These are phyloP conservation scores for Phyto melanocephala DNA, from an alignment of 2,888 invertebrate genomes.

Conservation along the genomic window DNA sequence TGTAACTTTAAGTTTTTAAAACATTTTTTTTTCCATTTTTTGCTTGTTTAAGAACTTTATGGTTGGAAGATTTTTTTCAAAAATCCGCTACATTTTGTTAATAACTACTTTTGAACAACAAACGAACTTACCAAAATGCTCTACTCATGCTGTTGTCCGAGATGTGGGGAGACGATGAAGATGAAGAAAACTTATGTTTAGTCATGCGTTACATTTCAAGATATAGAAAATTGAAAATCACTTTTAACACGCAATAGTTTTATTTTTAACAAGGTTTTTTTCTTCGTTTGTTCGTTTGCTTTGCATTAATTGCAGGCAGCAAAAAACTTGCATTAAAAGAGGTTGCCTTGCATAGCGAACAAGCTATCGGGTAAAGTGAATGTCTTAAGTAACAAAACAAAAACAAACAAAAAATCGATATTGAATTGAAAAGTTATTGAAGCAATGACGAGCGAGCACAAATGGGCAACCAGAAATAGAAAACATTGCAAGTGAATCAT, in stretches of 20 bases:
- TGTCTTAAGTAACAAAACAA: slow-evolving; percentile 33
- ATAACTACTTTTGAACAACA: slow-evolving; percentile 10
- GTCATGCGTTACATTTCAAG: slow-evolving; percentile 61
- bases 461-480: neutral
- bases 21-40: slow-evolving; percentile 15
- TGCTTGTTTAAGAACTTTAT: slow-evolving; percentile 58
- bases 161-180: neutral
- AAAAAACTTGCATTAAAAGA: slow-evolving; percentile 17
- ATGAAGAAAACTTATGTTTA: slow-evolving; percentile 39
- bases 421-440: slow-evolving; percentile 34
- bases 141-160: slow-evolving; percentile 38
- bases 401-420: neutral
- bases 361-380: slow-evolving; percentile 55
- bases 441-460: slow-evolving; percentile 11
- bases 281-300: neutral
- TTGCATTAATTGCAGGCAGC: neutral
- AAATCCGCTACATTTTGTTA: slow-evolving; percentile 45
- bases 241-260: slow-evolving; percentile 62
- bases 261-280: slow-evolving; percentile 39
- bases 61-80: slow-evolving; percentile 39
- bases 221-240: slow-evolving; percentile 63
- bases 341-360: slow-evolving; percentile 43
- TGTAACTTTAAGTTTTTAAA: slow-evolving; percentile 7
- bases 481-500: neutral
- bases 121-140: neutral